Base-by-base conservation (phyloP, 1,140 invertebrate genomes). In the Aphis gossypii region DNA sequence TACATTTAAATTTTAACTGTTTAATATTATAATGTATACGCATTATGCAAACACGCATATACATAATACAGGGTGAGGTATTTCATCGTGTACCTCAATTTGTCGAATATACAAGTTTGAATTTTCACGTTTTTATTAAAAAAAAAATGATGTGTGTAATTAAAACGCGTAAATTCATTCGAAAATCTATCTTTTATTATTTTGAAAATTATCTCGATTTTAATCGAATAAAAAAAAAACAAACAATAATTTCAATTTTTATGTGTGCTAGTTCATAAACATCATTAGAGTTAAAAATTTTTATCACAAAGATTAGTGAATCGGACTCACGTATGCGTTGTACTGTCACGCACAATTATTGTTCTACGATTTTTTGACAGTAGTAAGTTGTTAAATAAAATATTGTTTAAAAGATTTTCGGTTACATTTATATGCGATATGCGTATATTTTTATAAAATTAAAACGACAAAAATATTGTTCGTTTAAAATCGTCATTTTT, bases 31-130 rank as follows among this genome's bases (percentile, higher is more conserved):
- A 84, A 84, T 44, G 83, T 84, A 84, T 84, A 84, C 25, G 8
- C 35, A 83, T 83, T 83, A 83, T 83, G 60, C 60, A 76, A 76
- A 76, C n/a, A 76, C 30, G n/a, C 60, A 76, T 35, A n/a, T 76
- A 51, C 48, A 51, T 14, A 11, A 76, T 76, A 76, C 14, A 76
- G 30, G 30, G 14, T 76, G 30, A 18, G 14, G 11, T 76, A 18
- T 76, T 76, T 76, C 18, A n/a, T 6, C 1, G 30, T n/a, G 60
- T 6, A n/a, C n/a, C 14, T 35, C 14, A 76, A 76, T n/a, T 76
- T 14, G n/a, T 35, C 4, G 18, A 76, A 76, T n/a, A n/a, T 18
- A n/a, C 60, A n/a, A 68, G 11, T 68, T n/a, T 68, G 11, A 68
- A 30, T 68, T 68, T 68, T n/a, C 11, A 14, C 11, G 9, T 7